These are phyloP conservation scores for Oikopleura vanhoeffeni DNA, from an alignment of 23 tunicate genomes.

Conservation along the genomic window DNA sequence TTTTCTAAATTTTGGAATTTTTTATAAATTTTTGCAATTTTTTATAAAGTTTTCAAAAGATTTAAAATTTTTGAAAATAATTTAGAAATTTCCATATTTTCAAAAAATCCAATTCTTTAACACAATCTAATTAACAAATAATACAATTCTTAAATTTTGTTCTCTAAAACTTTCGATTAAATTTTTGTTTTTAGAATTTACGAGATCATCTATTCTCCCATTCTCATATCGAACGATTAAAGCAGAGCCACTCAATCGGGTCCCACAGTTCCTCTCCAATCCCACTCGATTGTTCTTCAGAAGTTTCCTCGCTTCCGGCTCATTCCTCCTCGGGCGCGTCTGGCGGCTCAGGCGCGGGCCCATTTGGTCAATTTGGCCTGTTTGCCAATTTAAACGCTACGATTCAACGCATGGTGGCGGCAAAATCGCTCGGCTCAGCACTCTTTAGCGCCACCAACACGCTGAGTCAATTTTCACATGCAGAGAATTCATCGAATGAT, in stretches of 20 bases:
- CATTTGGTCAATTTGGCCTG: background rate
- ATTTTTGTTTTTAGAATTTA: background rate
- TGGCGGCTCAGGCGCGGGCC: background rate
- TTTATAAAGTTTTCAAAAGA: no score
- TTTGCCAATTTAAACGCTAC: background rate
- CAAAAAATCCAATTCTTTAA: no score
- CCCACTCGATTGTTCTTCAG: background rate
- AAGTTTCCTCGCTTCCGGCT: background rate
- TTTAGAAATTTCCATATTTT: no score
- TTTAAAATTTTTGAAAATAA: no score
- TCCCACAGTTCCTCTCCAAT: background rate
- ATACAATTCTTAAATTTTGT: no score
- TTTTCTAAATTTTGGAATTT: no score
- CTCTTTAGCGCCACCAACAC: background rate
- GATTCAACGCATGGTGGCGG: background rate
- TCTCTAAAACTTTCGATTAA: background rate
- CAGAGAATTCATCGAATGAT: background rate
- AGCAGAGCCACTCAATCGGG: background rate
- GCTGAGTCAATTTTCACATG: background rate
- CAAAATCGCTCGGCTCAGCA: background rate
- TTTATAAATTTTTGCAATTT: no score
- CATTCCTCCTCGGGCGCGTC: background rate
- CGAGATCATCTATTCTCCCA: constrained; percentile 4
- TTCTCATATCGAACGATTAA: background rate
- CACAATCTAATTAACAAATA: no score